Conservation (phyloP, 2,113 vertebrate species). For the Hymenochirus boettgeri region DNA sequence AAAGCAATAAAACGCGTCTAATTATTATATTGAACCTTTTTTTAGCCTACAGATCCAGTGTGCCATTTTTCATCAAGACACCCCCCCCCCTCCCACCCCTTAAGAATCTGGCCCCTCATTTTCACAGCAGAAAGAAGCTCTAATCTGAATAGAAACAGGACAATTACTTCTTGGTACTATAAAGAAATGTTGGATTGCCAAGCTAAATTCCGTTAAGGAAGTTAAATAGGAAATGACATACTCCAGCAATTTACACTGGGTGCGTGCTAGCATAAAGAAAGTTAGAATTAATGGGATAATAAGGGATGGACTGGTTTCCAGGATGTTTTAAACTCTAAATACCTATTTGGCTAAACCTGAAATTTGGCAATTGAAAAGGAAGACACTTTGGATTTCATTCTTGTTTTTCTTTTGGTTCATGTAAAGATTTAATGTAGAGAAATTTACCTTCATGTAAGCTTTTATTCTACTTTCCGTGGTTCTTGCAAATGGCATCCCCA, state of each 20-base stretch:
- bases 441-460: too few species aligned
- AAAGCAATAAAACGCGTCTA: too few species aligned
- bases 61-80: too few species aligned
- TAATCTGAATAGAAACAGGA: conserved; percentile 12
- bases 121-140: background rate
- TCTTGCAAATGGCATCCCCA: too few species aligned
- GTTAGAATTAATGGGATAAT: conserved; percentile 25
- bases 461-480: too few species aligned
- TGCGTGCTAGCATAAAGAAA: conserved; percentile 24
- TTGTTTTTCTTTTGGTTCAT: too few species aligned
- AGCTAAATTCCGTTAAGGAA: conserved; percentile 25
- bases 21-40: too few species aligned
- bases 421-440: too few species aligned
- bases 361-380: background rate
- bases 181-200: background rate
- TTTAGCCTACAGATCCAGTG: too few species aligned
- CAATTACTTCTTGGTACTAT: conserved; percentile 16
- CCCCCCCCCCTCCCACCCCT: too few species aligned
- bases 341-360: background rate
- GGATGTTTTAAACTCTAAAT: conserved; percentile 29
- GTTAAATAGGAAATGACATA: conserved; percentile 24
- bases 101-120: conserved; percentile 1
- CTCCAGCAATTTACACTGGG: conserved; percentile 26
- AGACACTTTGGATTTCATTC: too few species aligned
- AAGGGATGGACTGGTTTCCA: conserved; percentile 12